A percentile compares a stretch with the other conserved stretches of the same genome.
These are phyloP conservation scores for Australoheros facetus DNA, from an alignment of 2,797 vertebrate species.

Conservation along the genomic window DNA sequence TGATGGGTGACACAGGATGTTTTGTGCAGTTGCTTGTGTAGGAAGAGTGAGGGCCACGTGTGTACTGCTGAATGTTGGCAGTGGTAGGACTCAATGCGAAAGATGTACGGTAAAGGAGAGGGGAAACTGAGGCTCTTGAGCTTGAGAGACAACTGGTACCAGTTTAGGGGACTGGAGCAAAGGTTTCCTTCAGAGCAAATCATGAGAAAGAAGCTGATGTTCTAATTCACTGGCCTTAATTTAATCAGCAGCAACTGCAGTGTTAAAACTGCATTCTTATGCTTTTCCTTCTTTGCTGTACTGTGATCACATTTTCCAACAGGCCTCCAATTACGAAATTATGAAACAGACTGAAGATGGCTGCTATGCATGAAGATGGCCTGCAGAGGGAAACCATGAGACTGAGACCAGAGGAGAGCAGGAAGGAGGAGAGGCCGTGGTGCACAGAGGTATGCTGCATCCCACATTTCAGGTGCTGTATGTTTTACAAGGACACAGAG, in stretches of 20 bases:
- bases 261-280: no score
- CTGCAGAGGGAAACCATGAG: constrained; percentile 52
- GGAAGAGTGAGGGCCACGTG: constrained; percentile 10
- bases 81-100: neutral
- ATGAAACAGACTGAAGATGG: constrained; percentile 21
- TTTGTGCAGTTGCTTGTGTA: constrained; percentile 2
- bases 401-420: neutral
- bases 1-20: constrained; percentile 19
- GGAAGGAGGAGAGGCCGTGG: neutral
- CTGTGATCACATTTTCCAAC: constrained; percentile 3
- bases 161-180: neutral
- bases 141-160: neutral
- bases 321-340: constrained; percentile 2
- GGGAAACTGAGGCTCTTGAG: neutral
- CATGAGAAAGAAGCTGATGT: neutral
- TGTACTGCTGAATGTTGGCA: neutral
- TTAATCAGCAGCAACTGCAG: neutral
- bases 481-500: neutral
- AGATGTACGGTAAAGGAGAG: neutral
- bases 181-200: neutral
- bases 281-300: neutral
- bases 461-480: constrained; percentile 10
- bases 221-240: neutral
- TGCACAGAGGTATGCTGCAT: neutral
- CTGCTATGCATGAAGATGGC: neutral